Base-by-base conservation (phyloP, 2,113 vertebrate genomes). In the Nothobranchius kuhntae region DNA sequence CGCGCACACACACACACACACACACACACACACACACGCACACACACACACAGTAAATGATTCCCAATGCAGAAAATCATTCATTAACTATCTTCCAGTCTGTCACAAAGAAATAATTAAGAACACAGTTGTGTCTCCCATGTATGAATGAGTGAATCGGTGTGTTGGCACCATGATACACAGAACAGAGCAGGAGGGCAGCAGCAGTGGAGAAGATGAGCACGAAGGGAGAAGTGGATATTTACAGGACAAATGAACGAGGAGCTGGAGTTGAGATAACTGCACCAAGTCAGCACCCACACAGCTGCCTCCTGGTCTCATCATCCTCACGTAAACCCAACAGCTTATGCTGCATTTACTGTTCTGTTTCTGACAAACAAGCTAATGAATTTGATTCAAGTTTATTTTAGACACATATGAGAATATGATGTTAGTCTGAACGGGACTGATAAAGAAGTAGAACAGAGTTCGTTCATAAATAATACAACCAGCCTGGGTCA, bases 181-280 rank as follows among this genome's bases (percentile, higher is more conserved):
- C 30, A 30, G 38, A 7, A n/a, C 38, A 40, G 36, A 40, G 7
- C 48, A 51, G 48, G 17, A 51, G 15, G 7, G n/a, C 6, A 11
- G 38, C 10, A n/a, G 15, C 56, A 24, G 54, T 11, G 74, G 63
- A 77, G 56, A 60, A 73, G 53, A 66, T 63, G 61, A 74, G 14
- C 35, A 56, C 24, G 2, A 38, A 36, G 38, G 38, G 55, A 61
- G 80, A 75, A 82, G 54, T 77, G 53, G 75, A 76, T 82, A 74
- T 77, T 72, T 64, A 71, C 61, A 71, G 72, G 68, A 71, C 15
- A 68, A 67, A 38, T 40, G 35, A 83, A 75, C 75, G 66, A 72
- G 66, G 66, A 54, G 56, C 72, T 61, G 63, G 9, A 45, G 65
- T 38, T 24, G 58, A 76, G 69, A 72, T 77, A 74, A 83, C 68